Evolutionary conservation across 2,113 vertebrate species (phyloP).

Genomic region (Nycticryphes semicollaris): DNA sequence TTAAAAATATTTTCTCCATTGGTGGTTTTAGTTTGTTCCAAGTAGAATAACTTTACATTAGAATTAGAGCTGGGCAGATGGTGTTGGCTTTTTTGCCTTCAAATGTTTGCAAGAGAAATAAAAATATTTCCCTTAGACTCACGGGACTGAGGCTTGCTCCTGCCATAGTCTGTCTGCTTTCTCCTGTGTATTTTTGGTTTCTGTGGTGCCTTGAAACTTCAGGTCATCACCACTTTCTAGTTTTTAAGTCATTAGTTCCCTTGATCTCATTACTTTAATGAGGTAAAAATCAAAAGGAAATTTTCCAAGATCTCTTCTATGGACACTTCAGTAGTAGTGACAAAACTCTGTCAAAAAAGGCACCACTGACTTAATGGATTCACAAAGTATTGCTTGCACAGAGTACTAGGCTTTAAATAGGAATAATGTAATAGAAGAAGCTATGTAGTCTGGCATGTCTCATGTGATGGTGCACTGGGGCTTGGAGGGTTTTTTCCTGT

Average conservation of each 20-base stretch:
- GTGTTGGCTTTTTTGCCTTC: slow-evolving; percentile 21
- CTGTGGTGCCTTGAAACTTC: not conserved
- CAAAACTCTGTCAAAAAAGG: not conserved
- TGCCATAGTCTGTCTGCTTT: not conserved
- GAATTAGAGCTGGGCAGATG: slow-evolving; percentile 43
- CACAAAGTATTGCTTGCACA: not conserved
- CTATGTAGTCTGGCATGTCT: not conserved
- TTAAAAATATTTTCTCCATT: not conserved
- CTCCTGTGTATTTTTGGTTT: not conserved
- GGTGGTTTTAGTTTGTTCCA: not conserved
- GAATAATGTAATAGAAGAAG: not conserved
- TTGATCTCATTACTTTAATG: not conserved
- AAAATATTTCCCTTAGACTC: slow-evolving; percentile 33
- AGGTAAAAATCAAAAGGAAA: not conserved
- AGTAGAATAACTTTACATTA: slow-evolving; percentile 38
- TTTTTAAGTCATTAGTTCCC: not conserved
- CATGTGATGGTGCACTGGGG: not conserved
- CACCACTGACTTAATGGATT: not conserved
- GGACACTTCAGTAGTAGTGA: not conserved
- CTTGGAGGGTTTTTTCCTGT: not conserved
- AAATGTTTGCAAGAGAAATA: slow-evolving; percentile 36
- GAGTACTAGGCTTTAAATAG: not conserved
- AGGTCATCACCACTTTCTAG: not conserved
- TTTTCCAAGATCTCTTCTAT: not conserved
- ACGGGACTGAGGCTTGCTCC: not conserved